Evolutionary conservation across 2,888 invertebrate species (phyloP).

Genomic region (Torymus aiolomorphi): DNA sequence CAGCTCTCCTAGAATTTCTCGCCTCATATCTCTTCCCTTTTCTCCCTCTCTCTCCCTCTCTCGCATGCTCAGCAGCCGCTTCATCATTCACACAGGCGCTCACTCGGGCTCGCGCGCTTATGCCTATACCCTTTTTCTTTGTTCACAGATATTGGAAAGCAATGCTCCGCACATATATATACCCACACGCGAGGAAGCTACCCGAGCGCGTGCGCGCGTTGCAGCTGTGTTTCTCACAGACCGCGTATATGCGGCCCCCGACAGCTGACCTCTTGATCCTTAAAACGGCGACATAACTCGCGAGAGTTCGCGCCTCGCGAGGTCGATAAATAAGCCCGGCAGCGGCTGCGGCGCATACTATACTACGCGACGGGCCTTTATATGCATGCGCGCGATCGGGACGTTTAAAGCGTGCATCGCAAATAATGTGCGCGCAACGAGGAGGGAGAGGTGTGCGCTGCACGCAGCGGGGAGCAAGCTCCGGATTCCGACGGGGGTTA

Average conservation of each 20-base stretch:
- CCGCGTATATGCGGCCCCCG: no score
- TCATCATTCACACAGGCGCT: constrained; percentile 30
- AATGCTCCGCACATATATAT: background rate
- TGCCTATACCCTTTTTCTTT: constrained; percentile 34
- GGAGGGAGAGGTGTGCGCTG: constrained; percentile 39
- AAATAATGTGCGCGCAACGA: constrained; percentile 59
- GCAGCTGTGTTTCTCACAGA: background rate
- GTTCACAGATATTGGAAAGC: constrained; percentile 43
- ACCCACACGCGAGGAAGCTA: background rate
- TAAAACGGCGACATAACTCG: constrained; percentile 64
- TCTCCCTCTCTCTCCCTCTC: background rate
- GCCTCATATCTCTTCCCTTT: no score
- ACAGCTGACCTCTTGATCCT: constrained; percentile 59
- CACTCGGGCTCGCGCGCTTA: no score
- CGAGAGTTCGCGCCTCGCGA: constrained; percentile 12
- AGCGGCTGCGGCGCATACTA: constrained; percentile 34
- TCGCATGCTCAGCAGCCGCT: constrained; percentile 34
- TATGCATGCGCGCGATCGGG: constrained; percentile 57
- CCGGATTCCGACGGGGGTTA: constrained; percentile 24
- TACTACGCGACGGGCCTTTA: constrained; percentile 57
- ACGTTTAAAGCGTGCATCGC: constrained; percentile 62
- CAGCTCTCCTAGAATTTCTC: no score
- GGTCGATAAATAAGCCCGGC: constrained; percentile 62
- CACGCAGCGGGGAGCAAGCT: constrained; percentile 60
- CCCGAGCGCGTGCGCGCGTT: background rate